These are phyloP conservation scores for Echinarachnius parma DNA, from an alignment of 53 echinoderm and acorn worm species.

Conservation along the genomic window DNA sequence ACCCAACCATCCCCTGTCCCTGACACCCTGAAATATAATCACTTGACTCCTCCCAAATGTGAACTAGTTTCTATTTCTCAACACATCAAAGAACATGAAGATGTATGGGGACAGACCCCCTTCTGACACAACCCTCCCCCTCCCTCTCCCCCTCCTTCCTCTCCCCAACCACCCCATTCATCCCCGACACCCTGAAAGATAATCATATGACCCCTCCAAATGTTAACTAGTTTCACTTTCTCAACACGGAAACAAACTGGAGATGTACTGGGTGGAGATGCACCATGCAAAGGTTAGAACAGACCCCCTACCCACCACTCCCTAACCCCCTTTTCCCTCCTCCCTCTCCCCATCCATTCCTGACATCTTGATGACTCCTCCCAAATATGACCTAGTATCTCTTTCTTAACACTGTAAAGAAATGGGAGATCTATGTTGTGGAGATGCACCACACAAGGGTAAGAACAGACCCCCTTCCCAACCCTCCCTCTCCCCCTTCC, in stretches of 20 bases:
- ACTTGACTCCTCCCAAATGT: too few relatives aligned
- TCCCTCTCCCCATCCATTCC: neutral
- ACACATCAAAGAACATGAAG: slow-evolving; percentile 86
- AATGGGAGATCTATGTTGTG: slow-evolving; percentile 90
- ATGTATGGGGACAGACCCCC: slow-evolving; percentile 66
- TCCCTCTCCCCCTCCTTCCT: neutral
- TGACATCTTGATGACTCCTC: too few relatives aligned
- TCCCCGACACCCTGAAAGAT: too few relatives aligned
- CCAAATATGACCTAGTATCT: too few relatives aligned
- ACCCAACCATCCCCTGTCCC: neutral
- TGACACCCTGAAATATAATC: too few relatives aligned
- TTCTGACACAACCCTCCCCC: too few relatives aligned
- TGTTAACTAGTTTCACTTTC: slow-evolving; percentile 90
- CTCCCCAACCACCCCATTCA: too few relatives aligned
- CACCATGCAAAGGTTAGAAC: slow-evolving; percentile 89
- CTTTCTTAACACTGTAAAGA: slow-evolving; percentile 87
- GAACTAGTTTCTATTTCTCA: slow-evolving; percentile 88
- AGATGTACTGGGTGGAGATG: slow-evolving; percentile 91
- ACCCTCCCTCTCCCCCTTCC: too few relatives aligned
- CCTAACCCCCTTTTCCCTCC: neutral
- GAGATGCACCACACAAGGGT: slow-evolving; percentile 95
- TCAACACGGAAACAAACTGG: slow-evolving; percentile 86
- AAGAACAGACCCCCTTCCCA: slow-evolving; percentile 39
- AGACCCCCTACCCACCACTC: neutral
- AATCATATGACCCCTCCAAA: too few relatives aligned